Conservation (phyloP, 2,113 vertebrate genomes). For the Actenoides hombroni region DNA sequence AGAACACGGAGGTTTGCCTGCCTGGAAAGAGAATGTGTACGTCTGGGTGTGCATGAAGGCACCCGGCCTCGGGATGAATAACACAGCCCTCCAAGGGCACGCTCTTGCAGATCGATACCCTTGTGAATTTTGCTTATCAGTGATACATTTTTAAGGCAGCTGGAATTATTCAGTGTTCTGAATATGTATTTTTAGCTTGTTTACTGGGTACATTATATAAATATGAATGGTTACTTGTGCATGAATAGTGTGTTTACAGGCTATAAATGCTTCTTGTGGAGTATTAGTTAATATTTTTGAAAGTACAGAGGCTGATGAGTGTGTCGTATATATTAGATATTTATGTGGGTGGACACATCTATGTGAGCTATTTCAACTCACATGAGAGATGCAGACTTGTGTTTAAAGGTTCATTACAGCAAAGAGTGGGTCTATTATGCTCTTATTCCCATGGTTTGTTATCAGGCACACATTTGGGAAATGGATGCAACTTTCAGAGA, state of each 20-base stretch:
- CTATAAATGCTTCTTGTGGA: not conserved
- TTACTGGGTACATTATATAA: not conserved
- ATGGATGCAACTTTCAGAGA: not conserved
- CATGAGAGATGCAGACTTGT: not conserved
- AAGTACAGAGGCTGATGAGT: not conserved
- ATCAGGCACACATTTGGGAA: not conserved
- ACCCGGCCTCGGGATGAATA: not conserved
- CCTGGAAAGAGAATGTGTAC: not conserved
- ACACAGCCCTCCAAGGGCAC: too few relatives aligned
- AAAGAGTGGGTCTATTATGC: not conserved
- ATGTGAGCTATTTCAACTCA: not conserved
- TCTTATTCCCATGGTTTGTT: not conserved
- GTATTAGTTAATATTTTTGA: not conserved
- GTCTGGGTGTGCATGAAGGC: not conserved
- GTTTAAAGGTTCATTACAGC: not conserved
- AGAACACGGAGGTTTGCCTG: not conserved
- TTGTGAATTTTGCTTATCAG: not conserved
- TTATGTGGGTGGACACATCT: not conserved
- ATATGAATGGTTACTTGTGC: not conserved
- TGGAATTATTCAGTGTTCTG: not conserved
- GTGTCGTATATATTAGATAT: not conserved
- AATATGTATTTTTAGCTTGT: conserved; percentile 18
- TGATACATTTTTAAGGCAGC: not conserved
- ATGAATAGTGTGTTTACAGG: not conserved
- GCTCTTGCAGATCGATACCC: not conserved